Conservation (phyloP, 2,113 vertebrate genomes). For the Megatriorchis doriae region DNA sequence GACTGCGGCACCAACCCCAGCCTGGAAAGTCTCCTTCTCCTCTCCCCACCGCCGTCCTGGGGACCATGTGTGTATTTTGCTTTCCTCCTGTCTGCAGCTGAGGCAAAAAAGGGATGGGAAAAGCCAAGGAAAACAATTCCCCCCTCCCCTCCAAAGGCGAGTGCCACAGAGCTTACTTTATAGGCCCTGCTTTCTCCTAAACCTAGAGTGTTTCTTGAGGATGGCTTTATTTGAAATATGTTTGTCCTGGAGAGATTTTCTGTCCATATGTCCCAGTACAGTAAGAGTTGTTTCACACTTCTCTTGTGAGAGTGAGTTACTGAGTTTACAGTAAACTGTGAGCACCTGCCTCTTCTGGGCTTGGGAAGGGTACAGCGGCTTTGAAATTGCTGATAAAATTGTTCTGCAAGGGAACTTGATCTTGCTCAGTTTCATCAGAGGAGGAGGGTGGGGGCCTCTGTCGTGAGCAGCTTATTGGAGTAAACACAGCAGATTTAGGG, state of each 20-base stretch:
- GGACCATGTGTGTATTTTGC: conserved; percentile 5
- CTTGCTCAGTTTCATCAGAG: not conserved
- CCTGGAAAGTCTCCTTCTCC: not conserved
- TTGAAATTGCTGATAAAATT: conserved; percentile 51
- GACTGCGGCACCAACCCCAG: rapidly evolving
- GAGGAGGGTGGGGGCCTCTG: not conserved
- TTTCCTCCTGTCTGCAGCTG: conserved; percentile 37
- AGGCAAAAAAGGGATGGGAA: conserved; percentile 21
- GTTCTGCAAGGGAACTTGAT: not conserved
- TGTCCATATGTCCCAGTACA: not conserved
- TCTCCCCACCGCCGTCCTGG: not conserved
- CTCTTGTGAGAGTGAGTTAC: not conserved
- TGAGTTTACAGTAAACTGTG: conserved; percentile 19
- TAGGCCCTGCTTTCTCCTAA: not conserved
- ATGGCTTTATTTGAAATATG: not conserved
- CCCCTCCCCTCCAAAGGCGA: not conserved
- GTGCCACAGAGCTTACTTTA: conserved; percentile 6
- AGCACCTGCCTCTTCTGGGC: conserved; percentile 38
- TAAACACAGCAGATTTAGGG: not conserved
- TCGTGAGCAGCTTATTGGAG: not conserved
- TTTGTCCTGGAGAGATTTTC: conserved; percentile 47
- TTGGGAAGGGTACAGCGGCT: conserved; percentile 16
- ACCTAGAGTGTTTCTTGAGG: not conserved
- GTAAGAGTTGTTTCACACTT: not conserved
- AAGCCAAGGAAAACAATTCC: conserved; percentile 23